Percentiles rank a stretch among this genome's conserved stretches.
phyloP scores from a whole-genome alignment of 1,140 invertebrate species.

The Ridgeia piscesae region DNA sequence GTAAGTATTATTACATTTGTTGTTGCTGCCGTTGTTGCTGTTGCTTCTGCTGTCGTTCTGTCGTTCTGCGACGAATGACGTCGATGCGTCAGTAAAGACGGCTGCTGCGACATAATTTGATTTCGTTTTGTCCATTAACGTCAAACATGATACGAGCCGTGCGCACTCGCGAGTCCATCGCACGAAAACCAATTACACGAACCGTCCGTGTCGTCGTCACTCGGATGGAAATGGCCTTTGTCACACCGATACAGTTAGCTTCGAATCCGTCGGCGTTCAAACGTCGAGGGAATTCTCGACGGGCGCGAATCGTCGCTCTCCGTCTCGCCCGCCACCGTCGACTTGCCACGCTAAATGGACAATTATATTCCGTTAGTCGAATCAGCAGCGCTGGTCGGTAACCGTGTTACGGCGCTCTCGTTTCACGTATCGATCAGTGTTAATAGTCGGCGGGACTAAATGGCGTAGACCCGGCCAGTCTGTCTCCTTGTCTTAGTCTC shows the following conservation, averaged over 20 bases:
- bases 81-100: not conserved
- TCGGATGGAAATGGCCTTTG: not conserved
- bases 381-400: not conserved
- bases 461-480: not conserved
- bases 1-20: not conserved
- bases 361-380: constrained; percentile 6
- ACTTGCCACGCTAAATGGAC: not conserved
- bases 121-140: not conserved
- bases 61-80: not conserved
- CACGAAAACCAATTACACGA: not conserved
- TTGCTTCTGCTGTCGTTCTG: not conserved
- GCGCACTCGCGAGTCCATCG: not conserved
- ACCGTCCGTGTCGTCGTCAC: not conserved
- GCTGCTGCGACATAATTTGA: not conserved
- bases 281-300: constrained; percentile 2
- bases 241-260: not conserved
- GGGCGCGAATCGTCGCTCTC: not conserved
- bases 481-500: not conserved
- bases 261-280: not conserved
- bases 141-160: not conserved
- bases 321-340: not conserved
- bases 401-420: not conserved
- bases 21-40: not conserved
- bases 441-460: not conserved
- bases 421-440: not conserved